Evolutionary conservation across 2,113 vertebrate genomes (phyloP).

Genomic region (Ictalurus punctatus): DNA sequence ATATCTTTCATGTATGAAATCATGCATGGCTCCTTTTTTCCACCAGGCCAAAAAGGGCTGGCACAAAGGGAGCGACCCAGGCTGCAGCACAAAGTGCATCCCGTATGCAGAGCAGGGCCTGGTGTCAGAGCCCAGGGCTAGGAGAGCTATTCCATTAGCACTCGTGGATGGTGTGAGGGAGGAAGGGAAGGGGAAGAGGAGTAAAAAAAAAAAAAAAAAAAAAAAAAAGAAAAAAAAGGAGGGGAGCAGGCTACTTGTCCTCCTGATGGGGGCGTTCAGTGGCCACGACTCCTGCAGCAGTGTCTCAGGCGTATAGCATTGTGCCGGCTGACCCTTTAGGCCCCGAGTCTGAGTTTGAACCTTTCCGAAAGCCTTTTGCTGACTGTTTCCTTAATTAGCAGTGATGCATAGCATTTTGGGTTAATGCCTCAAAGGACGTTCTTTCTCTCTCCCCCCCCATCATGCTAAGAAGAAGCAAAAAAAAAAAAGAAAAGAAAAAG

Average conservation of each 20-base stretch:
- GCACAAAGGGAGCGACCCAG: conserved; percentile 73
- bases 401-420: conserved; percentile 58
- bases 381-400: conserved; percentile 67
- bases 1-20: conserved; percentile 81
- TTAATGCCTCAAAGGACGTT: conserved; percentile 55
- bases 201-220: too few relatives aligned
- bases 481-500: conserved; percentile 10
- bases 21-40: conserved; percentile 70
- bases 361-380: conserved; percentile 60
- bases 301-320: conserved; percentile 60
- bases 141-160: conserved; percentile 60
- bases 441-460: conserved; percentile 27
- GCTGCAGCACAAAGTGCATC: conserved; percentile 68
- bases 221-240: neutral
- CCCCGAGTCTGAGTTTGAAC: conserved; percentile 51
- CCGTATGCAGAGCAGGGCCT: conserved; percentile 73
- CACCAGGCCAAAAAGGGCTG: conserved; percentile 60
- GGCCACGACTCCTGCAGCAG: conserved; percentile 61
- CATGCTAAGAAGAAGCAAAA: conserved; percentile 18
- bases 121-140: conserved; percentile 72
- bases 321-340: conserved; percentile 64
- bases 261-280: conserved; percentile 62
- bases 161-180: conserved; percentile 36
- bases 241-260: conserved; percentile 50
- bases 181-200: conserved; percentile 1